Base-by-base conservation (phyloP, 23 tunicate genomes). In the Trididemnum nubilum region DNA sequence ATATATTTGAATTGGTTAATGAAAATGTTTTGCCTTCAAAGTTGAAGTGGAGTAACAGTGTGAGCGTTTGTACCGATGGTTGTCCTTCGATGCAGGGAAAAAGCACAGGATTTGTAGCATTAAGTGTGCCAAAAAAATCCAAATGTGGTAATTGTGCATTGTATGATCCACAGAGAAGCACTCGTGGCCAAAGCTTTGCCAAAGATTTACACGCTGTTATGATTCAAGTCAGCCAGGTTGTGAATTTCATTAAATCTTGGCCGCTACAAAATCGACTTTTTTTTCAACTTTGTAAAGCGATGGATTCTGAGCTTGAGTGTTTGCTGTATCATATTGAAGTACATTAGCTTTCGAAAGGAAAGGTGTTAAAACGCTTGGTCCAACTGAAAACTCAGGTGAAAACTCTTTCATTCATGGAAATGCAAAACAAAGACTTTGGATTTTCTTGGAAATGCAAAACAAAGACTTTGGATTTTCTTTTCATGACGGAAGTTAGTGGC, bases 121-220 rank as follows among this genome's bases (percentile, higher is more conserved):
- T 63, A 81, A 36, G 79, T 70, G 64, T 61, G 71, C 77, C 79
- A 81, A 66, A 69, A 81, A 61, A 81, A 81, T 69, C 85, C 78
- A 36, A 81, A 67, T 70, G 85, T 81, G 78, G 31, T 81, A 69
- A 37, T 35, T 66, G 78, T 81, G 77, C 85, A 81, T 81, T 81
- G 85, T 59, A 81, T 81, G 77, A 81, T 82, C 44, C 86, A 71
- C 79, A 71, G 86, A 71, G 86, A 82, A 71, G 86, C 86, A 19
- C 79, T 82, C 37, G 86, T 82, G 30, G 79, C 79, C 33, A 82
- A 82, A 82, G 50, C 86, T 71, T 72, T 82, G 86, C 79, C 36
- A 34, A 51, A 82, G 86, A 82, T 82, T 71, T 82, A 50, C 69
- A 71, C 50, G 60, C 79, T 35, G 86, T 82, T 40, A 71, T 82